Evolutionary conservation across 1,140 invertebrate genomes (phyloP).

Genomic region (Diuraphis noxia): DNA sequence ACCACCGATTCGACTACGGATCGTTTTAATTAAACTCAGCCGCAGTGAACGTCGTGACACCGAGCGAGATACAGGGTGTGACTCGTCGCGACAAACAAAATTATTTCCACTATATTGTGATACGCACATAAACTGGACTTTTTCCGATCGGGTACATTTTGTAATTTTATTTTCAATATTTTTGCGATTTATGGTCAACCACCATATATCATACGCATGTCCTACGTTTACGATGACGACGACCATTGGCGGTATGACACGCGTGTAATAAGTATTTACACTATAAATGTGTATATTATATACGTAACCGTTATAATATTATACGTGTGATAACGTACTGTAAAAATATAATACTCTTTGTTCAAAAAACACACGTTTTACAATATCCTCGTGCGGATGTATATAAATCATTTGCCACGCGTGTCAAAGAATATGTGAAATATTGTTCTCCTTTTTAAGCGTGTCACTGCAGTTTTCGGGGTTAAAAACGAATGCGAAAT

Average conservation of each 20-base stretch:
- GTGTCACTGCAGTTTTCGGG: neutral
- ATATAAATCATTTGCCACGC: constrained; percentile 14
- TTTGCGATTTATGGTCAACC: neutral
- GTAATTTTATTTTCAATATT: neutral
- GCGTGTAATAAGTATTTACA: too few relatives aligned
- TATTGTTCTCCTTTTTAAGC: neutral
- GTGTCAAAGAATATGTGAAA: neutral
- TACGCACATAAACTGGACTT: too few relatives aligned
- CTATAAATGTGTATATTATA: too few relatives aligned
- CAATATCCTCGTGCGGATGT: neutral
- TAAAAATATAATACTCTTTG: neutral
- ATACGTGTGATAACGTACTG: neutral
- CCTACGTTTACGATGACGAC: too few relatives aligned
- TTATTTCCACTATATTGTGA: neutral
- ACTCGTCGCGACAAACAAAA: neutral
- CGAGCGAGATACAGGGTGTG: neutral
- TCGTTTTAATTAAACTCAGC: constrained; percentile 3
- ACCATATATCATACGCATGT: neutral
- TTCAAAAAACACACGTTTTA: neutral
- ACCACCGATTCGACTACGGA: neutral
- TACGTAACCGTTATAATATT: neutral
- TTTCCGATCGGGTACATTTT: neutral
- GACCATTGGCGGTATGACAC: too few relatives aligned
- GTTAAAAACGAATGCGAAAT: neutral
- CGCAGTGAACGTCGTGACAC: neutral